Conservation (phyloP, 2,888 invertebrate species). For the Gari tellinella region DNA sequence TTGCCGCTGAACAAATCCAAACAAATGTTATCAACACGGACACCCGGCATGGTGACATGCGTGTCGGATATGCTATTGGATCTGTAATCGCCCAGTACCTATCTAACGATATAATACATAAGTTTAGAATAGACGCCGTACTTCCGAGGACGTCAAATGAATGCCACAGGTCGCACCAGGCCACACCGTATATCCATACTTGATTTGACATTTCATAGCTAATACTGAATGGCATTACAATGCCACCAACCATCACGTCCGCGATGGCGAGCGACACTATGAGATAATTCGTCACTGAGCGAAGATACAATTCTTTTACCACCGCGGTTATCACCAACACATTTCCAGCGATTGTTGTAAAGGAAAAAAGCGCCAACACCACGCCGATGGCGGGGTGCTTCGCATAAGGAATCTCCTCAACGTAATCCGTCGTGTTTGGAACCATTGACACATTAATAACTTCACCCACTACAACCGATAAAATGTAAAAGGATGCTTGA, state of each 20-base stretch:
- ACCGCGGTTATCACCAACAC: constrained; percentile 97
- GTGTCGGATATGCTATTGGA: constrained; percentile 98
- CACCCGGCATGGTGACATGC: constrained; percentile 95
- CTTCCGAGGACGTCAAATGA: constrained; percentile 98
- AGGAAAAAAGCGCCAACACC: constrained; percentile 93
- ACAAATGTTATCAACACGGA: constrained; percentile 95
- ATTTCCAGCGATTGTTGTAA: constrained; percentile 98
- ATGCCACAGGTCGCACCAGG: constrained; percentile 99
- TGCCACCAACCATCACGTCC: constrained; percentile 97
- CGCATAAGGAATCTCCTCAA: not conserved
- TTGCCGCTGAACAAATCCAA: constrained; percentile 98
- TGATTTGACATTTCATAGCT: constrained; percentile 79
- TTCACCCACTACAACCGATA: too few relatives aligned
- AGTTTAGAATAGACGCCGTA: constrained; percentile 98
- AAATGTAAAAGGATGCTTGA: too few relatives aligned
- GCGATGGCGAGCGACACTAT: constrained; percentile 98
- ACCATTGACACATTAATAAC: too few relatives aligned
- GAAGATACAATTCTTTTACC: constrained; percentile 95
- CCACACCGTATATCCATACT: constrained; percentile 95
- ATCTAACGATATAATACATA: constrained; percentile 98
- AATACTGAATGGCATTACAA: constrained; percentile 96
- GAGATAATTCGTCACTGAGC: constrained; percentile 98
- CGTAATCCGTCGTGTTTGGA: too few relatives aligned
- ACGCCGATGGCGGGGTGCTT: constrained; percentile 86
- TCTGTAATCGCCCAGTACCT: constrained; percentile 99